phyloP scores from a whole-genome alignment of 2,113 vertebrate genomes.

The Macquaria ambigua region DNA sequence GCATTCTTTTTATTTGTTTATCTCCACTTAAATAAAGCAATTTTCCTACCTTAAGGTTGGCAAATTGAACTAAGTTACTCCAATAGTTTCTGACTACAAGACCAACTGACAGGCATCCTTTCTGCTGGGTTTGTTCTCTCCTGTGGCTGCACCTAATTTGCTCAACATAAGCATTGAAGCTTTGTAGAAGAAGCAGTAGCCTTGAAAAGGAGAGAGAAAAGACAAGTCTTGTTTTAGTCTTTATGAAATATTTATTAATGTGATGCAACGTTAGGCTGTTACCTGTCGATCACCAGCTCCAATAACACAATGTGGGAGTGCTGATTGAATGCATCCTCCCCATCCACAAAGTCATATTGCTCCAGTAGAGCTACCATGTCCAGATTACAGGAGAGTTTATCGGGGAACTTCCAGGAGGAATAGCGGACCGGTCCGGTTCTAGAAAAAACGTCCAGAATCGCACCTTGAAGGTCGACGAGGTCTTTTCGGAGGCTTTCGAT shows the following conservation, averaged over 20 bases:
- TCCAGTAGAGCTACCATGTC: constrained; percentile 89
- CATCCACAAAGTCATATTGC: constrained; percentile 86
- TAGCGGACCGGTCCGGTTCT: constrained; percentile 85
- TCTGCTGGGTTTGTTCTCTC: constrained; percentile 20
- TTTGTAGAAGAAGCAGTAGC: constrained; percentile 93
- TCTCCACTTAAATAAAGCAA: not conserved
- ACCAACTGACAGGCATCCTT: constrained; percentile 88
- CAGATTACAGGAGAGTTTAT: constrained; percentile 89
- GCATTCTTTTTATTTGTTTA: not conserved
- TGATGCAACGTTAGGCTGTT: constrained; percentile 22
- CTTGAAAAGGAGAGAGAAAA: constrained; percentile 73
- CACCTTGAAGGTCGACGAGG: constrained; percentile 91
- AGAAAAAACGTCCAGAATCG: constrained; percentile 89
- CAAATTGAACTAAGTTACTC: constrained; percentile 86
- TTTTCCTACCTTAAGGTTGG: constrained; percentile 62
- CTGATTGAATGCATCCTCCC: constrained; percentile 88
- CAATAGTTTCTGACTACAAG: constrained; percentile 89
- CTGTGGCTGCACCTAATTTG: constrained; percentile 62
- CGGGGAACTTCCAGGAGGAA: constrained; percentile 96
- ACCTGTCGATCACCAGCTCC: constrained; percentile 96
- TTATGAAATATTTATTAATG: not conserved
- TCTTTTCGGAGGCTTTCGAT: constrained; percentile 92
- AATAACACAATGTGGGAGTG: constrained; percentile 91
- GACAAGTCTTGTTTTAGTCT: not conserved
- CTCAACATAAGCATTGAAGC: constrained; percentile 86